Evolutionary conservation across 2,797 vertebrate species (phyloP).

Genomic region (Brachymystax lenok): DNA sequence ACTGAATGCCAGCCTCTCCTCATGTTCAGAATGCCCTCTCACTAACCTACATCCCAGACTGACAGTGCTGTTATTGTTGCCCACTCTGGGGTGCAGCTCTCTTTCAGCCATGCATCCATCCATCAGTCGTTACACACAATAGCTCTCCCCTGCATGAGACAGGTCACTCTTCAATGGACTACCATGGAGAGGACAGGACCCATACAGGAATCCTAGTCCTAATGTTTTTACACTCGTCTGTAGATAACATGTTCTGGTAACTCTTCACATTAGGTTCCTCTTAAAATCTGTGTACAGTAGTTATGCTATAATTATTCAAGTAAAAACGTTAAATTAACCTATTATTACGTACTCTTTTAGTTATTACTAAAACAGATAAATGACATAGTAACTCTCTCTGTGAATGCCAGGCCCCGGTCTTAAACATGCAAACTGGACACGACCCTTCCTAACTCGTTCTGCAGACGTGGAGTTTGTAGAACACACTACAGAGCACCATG

Average conservation of each 20-base stretch:
- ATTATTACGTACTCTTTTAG: neutral
- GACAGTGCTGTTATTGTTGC: neutral
- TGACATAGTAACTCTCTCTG: neutral
- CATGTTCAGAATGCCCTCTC: neutral
- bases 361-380: neutral
- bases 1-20: neutral
- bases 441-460: neutral
- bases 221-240: neutral
- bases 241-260: neutral
- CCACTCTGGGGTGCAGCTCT: neutral
- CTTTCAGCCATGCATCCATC: neutral
- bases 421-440: neutral
- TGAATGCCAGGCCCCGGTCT: neutral
- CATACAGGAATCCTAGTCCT: constrained; percentile 46
- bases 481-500: neutral
- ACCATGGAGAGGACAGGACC: constrained; percentile 57
- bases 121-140: constrained; percentile 46
- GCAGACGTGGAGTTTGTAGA: constrained; percentile 6
- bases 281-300: neutral
- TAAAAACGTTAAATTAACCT: neutral
- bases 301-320: neutral
- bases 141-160: constrained; percentile 36
- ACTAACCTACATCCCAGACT: neutral
- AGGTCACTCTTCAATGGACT: constrained; percentile 42
- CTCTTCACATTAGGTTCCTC: neutral